A percentile compares a stretch with the other conserved stretches of the same genome.
Evolutionary conservation across 2,797 vertebrate species (phyloP).

Genomic region (Microctenopoma steveboyesi): DNA sequence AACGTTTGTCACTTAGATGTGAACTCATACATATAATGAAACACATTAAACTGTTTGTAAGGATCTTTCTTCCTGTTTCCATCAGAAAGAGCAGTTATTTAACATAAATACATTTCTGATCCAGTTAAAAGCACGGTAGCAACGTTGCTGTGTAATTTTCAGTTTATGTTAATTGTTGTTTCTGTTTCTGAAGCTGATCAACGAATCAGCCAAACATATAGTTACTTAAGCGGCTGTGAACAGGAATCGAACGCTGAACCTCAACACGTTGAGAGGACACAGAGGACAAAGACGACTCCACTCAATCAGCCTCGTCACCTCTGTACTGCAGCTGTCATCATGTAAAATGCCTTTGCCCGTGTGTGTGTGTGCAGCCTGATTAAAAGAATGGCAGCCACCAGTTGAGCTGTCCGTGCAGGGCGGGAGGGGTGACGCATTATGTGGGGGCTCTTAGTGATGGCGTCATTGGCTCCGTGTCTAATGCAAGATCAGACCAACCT

Average conservation of each 20-base stretch:
- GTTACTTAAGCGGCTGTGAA: neutral
- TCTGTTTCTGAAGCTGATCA: neutral
- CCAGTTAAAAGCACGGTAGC: too few relatives aligned
- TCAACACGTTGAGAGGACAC: conserved; percentile 40
- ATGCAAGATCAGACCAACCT: conserved; percentile 59
- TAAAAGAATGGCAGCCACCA: conserved; percentile 57
- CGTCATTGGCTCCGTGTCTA: conserved; percentile 64
- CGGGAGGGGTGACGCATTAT: conserved; percentile 66
- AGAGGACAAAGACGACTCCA: conserved; percentile 37
- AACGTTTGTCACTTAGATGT: too few relatives aligned
- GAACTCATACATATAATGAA: too few relatives aligned
- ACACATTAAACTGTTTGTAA: too few relatives aligned
- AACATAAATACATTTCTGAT: too few relatives aligned
- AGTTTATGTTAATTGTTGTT: too few relatives aligned
- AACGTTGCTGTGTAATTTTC: too few relatives aligned
- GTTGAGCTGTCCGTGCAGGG: conserved; percentile 61
- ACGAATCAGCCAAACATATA: neutral
- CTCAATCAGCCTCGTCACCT: conserved; percentile 55
- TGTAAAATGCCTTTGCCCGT: conserved; percentile 41
- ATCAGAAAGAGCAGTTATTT: too few relatives aligned
- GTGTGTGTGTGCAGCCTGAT: conserved; percentile 35
- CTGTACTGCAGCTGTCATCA: conserved; percentile 49
- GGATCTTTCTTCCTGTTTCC: too few relatives aligned
- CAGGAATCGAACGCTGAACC: conserved; percentile 9
- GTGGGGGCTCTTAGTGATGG: conserved; percentile 68